Conservation (phyloP, 2,113 vertebrate species). For the Cyprichromis sp. region DNA sequence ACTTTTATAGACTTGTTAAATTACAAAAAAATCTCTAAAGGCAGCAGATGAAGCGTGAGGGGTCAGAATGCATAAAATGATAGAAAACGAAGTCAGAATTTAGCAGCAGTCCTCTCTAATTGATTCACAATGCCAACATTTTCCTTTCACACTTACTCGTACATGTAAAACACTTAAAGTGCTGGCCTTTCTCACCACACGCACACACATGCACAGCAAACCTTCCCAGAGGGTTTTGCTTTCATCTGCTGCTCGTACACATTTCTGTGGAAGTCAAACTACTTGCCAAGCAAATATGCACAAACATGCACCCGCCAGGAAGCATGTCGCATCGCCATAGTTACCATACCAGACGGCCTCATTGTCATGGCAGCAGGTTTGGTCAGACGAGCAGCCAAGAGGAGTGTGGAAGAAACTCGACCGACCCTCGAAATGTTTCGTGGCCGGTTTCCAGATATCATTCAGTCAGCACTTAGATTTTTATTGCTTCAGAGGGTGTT, state of each 20-base stretch:
- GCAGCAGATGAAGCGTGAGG: background rate
- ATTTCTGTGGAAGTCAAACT: background rate
- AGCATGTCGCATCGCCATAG: background rate
- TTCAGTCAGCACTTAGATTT: background rate
- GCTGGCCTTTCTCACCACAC: background rate
- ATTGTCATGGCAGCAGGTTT: conserved; percentile 10
- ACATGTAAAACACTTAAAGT: background rate
- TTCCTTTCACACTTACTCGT: background rate
- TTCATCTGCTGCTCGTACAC: background rate
- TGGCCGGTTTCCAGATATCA: background rate
- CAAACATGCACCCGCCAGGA: background rate
- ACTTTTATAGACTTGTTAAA: background rate
- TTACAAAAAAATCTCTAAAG: background rate
- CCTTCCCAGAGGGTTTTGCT: background rate
- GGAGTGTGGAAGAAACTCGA: background rate
- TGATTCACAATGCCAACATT: background rate
- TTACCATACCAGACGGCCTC: conserved; percentile 26
- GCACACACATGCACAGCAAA: background rate
- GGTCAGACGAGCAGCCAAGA: background rate
- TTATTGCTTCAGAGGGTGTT: background rate
- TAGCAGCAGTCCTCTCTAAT: background rate
- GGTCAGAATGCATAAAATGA: background rate
- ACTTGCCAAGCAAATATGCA: conserved; percentile 1
- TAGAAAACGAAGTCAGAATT: background rate
- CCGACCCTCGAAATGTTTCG: background rate